phyloP scores from a whole-genome alignment of 2,113 vertebrate species.

The Piprites chloris region DNA sequence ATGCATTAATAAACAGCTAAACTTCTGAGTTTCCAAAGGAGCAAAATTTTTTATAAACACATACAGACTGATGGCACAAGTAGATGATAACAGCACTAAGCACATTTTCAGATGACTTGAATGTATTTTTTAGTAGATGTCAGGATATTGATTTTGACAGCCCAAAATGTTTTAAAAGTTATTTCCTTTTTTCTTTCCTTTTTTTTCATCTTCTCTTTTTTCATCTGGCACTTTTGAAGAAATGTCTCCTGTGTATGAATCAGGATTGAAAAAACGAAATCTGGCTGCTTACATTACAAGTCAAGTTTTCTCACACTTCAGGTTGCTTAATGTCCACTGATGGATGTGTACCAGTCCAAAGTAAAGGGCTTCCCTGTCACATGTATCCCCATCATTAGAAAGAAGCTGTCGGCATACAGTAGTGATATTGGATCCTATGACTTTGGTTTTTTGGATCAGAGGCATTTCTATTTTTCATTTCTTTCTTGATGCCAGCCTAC shows the following conservation, averaged over 20 bases:
- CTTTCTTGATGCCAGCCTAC: background rate
- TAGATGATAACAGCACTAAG: background rate
- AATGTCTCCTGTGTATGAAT: background rate
- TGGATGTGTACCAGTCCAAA: background rate
- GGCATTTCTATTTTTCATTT: background rate
- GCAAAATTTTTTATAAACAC: background rate
- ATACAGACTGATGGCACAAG: background rate
- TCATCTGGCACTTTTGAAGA: background rate
- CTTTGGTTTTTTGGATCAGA: background rate
- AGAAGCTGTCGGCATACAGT: background rate
- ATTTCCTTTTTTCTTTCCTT: fast-evolving
- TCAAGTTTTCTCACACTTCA: background rate
- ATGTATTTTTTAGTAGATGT: background rate
- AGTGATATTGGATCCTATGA: background rate
- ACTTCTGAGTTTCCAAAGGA: background rate
- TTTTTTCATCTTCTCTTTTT: background rate
- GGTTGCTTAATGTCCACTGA: background rate
- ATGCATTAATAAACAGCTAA: background rate
- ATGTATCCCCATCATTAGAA: background rate
- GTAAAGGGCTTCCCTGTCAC: background rate
- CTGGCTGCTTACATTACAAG: background rate
- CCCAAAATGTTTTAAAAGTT: background rate
- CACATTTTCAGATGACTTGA: background rate
- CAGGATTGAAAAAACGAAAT: background rate
- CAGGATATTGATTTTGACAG: background rate